Evolutionary conservation across 2,797 vertebrate genomes (phyloP).

Genomic region (Myotis findleyi): DNA sequence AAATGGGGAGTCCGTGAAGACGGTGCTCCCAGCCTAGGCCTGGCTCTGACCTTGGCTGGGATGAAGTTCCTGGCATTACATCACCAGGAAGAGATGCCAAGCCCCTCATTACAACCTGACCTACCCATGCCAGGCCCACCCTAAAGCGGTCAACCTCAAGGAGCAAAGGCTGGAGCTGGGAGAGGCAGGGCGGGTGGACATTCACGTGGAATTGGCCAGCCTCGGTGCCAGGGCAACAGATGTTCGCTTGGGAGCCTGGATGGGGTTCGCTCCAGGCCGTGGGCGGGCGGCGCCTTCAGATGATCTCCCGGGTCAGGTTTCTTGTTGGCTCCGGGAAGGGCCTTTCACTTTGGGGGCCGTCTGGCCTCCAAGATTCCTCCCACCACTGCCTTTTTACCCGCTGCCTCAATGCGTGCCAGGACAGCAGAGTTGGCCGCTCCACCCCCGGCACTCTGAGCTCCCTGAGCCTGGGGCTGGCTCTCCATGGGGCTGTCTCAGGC

Average conservation of each 20-base stretch:
- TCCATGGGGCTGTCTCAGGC: not conserved
- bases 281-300: slow-evolving; percentile 77
- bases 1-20: not conserved
- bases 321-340: slow-evolving; percentile 62
- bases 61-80: not conserved
- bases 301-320: slow-evolving; percentile 68
- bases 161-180: not conserved
- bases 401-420: not conserved
- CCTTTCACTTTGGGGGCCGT: slow-evolving; percentile 70
- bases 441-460: not conserved
- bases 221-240: slow-evolving; percentile 62
- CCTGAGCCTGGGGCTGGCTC: not conserved
- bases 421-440: not conserved
- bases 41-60: not conserved
- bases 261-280: slow-evolving; percentile 65
- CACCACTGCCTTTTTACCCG: slow-evolving; percentile 55
- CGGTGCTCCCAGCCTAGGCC: not conserved
- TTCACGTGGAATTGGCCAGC: slow-evolving; percentile 47
- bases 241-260: slow-evolving; percentile 61
- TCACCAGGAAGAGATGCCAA: not conserved
- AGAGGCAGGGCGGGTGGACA: not conserved
- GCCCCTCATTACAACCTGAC: not conserved
- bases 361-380: slow-evolving; percentile 73
- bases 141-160: not conserved
- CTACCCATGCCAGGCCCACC: not conserved